Percentiles rank a stretch among this genome's conserved stretches.
phyloP scores from a whole-genome alignment of 2,888 invertebrate genomes.

The Drosophila mayaguana region DNA sequence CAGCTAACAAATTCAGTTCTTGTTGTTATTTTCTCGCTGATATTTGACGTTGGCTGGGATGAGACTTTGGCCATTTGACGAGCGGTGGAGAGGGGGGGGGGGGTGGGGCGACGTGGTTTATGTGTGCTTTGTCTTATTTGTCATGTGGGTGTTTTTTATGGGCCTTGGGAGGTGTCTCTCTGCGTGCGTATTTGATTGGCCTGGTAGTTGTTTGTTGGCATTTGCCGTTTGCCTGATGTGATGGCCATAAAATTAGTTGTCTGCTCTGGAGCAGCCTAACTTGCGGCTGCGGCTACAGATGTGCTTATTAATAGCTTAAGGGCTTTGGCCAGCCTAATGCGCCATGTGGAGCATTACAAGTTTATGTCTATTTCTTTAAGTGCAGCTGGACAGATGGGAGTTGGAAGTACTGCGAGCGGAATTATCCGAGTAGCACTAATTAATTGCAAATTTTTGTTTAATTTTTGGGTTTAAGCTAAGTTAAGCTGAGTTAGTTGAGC shows the following conservation, averaged over 20 bases:
- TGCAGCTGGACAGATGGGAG: conserved; percentile 27
- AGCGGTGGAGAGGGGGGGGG: conserved; percentile 13
- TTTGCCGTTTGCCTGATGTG: conserved; percentile 62
- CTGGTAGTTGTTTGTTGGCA: conserved; percentile 69
- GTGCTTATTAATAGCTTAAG: conserved; percentile 73
- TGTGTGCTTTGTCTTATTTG: conserved; percentile 77
- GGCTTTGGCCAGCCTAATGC: conserved; percentile 46
- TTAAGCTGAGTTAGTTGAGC: too few species aligned
- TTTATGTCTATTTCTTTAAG: conserved; percentile 31
- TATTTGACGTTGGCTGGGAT: conserved; percentile 39
- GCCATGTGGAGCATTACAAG: conserved; percentile 35
- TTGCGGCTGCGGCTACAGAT: conserved; percentile 24
- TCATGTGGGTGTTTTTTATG: conserved; percentile 67
- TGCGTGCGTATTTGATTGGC: conserved; percentile 62
- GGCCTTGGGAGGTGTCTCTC: conserved; percentile 29
- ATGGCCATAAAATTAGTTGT: conserved; percentile 73
- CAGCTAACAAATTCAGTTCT: conserved; percentile 72
- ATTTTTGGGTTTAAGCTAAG: neutral
- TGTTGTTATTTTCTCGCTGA: conserved; percentile 20
- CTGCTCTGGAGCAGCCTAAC: conserved; percentile 29
- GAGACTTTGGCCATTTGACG: conserved; percentile 38
- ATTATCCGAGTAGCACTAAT: neutral
- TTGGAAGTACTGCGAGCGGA: neutral
- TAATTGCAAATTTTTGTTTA: conserved; percentile 1
- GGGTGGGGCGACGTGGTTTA: conserved; percentile 60